Percentiles rank a stretch among this genome's conserved stretches.
Conservation (phyloP, 2,888 invertebrate species). For the Phasia obesa region DNA sequence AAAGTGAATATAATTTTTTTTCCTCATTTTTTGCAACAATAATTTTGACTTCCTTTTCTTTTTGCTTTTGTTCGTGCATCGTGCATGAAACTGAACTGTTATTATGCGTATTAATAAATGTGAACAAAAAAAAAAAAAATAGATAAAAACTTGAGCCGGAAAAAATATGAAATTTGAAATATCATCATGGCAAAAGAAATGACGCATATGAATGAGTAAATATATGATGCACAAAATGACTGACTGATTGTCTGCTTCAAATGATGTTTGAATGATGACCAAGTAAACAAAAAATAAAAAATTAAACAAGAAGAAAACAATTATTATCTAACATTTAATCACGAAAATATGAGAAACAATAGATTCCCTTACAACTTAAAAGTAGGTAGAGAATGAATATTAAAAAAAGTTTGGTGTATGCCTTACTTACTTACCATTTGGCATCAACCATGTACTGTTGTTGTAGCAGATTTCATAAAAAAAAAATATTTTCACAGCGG, state of each 20-base stretch:
- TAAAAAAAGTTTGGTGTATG: no score
- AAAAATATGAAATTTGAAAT: constrained; percentile 50
- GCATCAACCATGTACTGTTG: no score
- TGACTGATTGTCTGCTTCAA: background rate
- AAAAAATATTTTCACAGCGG: background rate
- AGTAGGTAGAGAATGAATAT: background rate
- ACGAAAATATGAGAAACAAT: constrained; percentile 10
- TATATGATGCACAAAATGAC: constrained; percentile 9
- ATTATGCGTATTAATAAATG: constrained; percentile 55
- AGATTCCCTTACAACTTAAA: constrained; percentile 24
- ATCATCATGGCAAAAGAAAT: constrained; percentile 48
- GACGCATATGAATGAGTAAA: constrained; percentile 49
- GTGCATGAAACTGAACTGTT: constrained; percentile 42
- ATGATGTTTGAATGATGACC: constrained; percentile 39
- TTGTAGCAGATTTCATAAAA: no score
- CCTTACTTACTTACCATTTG: no score
- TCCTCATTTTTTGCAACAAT: background rate
- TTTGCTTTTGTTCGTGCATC: constrained; percentile 22
- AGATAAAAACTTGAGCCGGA: background rate
- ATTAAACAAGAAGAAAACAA: constrained; percentile 4
- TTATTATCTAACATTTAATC: constrained; percentile 45
- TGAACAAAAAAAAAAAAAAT: constrained; percentile 7
- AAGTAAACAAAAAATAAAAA: background rate
- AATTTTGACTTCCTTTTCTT: constrained; percentile 46
- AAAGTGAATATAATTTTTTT: constrained; percentile 4